Base-by-base conservation (phyloP, 2,888 invertebrate species). In the Heliconius ethilla region DNA sequence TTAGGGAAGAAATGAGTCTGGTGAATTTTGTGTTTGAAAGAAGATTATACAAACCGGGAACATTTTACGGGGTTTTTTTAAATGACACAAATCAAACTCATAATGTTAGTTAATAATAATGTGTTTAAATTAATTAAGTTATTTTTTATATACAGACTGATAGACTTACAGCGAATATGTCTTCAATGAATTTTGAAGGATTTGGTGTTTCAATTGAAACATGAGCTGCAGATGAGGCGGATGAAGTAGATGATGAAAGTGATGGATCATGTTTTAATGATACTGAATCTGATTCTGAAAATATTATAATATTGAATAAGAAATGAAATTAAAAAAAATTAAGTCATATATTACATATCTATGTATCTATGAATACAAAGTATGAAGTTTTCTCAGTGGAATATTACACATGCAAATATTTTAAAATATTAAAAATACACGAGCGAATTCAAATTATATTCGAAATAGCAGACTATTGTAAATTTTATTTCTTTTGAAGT, bases 131-230 rank as follows among this genome's bases (percentile, higher is more conserved):
- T 1, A 51, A 25, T 62, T n/a, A n/a, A 25, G n/a, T 25, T 62
- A 25, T 13, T 45, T 27, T 27, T 29, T 27, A 63, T 27, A 29
- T 63, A 6, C 27, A 65, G 33, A 84, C 81, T 76, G 67, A 87
- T 90, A 88, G 88, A 94, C 94, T 94, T 92, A 94, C 94, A 82
- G 94, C 89, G 81, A 94, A 89, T 75, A 94, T 92, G 81, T 91
- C 93, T 82, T 90, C 92, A 84, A 94, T 88, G 82, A 94, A 83
- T 87, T 90, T 89, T 75, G 93, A 90, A 82, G 89, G 91, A 83
- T 87, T 89, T 86, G 93, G 92, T 83, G 94, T 93, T 87, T 93
- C 87, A 83, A 94, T 87, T 83, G 92, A 88, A 84, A 94, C 85
- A 77, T 91, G 89, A 80, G 90, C 85, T 81, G 90, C 89, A 76